Conservation (phyloP, 2,113 vertebrate species). For the Paraplagusia blochii region DNA sequence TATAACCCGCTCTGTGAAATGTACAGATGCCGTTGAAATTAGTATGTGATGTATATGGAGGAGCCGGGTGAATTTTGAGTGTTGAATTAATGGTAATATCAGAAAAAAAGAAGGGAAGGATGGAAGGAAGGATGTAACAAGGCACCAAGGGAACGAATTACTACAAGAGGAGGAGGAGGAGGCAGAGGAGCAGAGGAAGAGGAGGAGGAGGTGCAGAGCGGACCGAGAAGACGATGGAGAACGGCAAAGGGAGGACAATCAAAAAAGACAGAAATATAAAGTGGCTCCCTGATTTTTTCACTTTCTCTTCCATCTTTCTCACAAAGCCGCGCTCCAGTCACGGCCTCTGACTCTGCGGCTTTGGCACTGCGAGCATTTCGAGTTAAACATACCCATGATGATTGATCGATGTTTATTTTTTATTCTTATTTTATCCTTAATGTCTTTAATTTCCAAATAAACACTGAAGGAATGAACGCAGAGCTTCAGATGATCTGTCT, state of each 20-base stretch:
- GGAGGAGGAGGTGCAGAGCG: neutral
- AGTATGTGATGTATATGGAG: constrained; percentile 87
- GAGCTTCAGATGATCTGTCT: constrained; percentile 21
- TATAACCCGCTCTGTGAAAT: constrained; percentile 76
- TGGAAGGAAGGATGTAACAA: constrained; percentile 86
- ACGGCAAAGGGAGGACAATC: constrained; percentile 67
- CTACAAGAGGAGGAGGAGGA: constrained; percentile 64
- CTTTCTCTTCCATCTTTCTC: constrained; percentile 7
- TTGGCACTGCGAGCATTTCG: constrained; percentile 35
- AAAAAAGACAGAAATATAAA: constrained; percentile 34
- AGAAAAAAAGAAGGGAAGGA: constrained; percentile 24
- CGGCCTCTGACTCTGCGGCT: constrained; percentile 27
- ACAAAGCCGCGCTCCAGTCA: neutral
- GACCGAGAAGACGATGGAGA: constrained; percentile 12
- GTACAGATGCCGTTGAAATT: constrained; percentile 83
- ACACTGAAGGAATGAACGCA: constrained; percentile 53
- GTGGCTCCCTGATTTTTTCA: constrained; percentile 8
- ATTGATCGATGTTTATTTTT: constrained; percentile 1
- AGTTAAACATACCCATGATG: constrained; percentile 19
- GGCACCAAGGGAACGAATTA: constrained; percentile 95
- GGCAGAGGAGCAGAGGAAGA: constrained; percentile 8
- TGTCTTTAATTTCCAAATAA: constrained; percentile 75
- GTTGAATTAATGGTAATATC: constrained; percentile 86
- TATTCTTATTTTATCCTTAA: constrained; percentile 48
- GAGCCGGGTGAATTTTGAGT: constrained; percentile 79